Evolutionary conservation across 1,140 invertebrate species (phyloP).

Genomic region (Stegodyphus dumicola): DNA sequence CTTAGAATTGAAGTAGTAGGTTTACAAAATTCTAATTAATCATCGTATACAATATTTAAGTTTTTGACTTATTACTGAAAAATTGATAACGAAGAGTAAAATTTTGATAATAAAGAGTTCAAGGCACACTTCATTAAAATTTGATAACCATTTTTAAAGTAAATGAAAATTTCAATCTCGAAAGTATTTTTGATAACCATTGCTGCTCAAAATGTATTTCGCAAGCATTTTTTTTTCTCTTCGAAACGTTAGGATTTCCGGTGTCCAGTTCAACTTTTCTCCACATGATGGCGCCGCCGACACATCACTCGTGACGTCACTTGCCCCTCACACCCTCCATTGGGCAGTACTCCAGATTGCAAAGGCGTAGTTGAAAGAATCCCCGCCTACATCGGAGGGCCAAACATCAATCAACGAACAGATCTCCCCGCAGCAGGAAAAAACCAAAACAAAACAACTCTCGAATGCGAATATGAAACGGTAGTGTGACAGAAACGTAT

Average conservation of each 20-base stretch:
- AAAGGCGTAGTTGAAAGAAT: not conserved
- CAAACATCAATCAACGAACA: conserved; percentile 51
- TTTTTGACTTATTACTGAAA: no score
- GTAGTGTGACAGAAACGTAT: conserved; percentile 36
- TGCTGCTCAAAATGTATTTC: no score
- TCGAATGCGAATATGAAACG: conserved; percentile 46
- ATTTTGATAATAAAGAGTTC: no score
- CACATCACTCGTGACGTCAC: conserved; percentile 16
- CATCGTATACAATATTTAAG: no score
- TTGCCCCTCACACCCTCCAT: not conserved
- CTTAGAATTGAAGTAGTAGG: no score
- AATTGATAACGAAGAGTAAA: no score
- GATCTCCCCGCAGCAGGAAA: conserved; percentile 28
- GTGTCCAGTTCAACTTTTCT: conserved; percentile 9
- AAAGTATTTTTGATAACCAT: no score
- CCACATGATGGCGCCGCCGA: conserved; percentile 40
- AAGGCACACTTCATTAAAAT: no score
- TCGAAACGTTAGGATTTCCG: not conserved
- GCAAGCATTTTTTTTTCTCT: no score
- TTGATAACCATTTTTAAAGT: no score
- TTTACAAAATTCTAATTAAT: no score
- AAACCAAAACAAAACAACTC: not conserved
- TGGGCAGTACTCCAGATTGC: conserved; percentile 3
- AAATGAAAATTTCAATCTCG: no score
- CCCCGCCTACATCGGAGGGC: conserved; percentile 2